Conservation (phyloP, 2,113 vertebrate species). For the Nesogale talazaci region DNA sequence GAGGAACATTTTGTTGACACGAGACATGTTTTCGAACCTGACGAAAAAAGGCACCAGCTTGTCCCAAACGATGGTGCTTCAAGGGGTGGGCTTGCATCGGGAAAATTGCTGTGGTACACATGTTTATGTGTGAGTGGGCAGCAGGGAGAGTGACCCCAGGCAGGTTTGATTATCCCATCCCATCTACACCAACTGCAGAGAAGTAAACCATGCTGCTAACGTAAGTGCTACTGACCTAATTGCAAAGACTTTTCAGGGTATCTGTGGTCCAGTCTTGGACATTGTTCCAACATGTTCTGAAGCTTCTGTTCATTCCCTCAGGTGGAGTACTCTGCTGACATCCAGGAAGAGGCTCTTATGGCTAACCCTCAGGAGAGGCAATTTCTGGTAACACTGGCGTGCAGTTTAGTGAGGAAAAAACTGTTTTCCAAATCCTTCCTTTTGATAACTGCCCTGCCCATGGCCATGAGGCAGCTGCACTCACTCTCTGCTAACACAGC, state of each 20-base stretch:
- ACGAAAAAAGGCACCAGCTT: constrained; percentile 26
- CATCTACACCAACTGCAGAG: constrained; percentile 55
- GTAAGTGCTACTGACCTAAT: constrained; percentile 57
- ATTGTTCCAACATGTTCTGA: constrained; percentile 40
- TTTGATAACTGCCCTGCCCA: constrained; percentile 39
- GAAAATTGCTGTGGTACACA: constrained; percentile 60
- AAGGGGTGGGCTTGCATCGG: constrained; percentile 47
- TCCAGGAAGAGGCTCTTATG: constrained; percentile 50
- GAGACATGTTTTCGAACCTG: constrained; percentile 50
- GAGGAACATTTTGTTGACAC: constrained; percentile 56
- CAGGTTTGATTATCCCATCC: constrained; percentile 66
- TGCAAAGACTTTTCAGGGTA: constrained; percentile 34
- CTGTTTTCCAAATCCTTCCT: constrained; percentile 49
- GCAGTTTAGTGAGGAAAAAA: constrained; percentile 51
- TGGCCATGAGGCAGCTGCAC: constrained; percentile 56
- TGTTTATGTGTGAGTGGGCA: constrained; percentile 67
- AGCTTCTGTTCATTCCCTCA: constrained; percentile 67
- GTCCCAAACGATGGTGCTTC: constrained; percentile 34
- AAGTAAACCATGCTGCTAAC: constrained; percentile 42
- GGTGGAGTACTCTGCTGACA: neutral
- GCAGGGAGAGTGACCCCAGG: constrained; percentile 50
- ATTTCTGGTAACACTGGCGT: constrained; percentile 41
- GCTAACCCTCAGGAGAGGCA: constrained; percentile 25
- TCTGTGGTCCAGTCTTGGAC: constrained; percentile 34
- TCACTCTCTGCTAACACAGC: constrained; percentile 60